These are phyloP conservation scores for Scaptomyza flava DNA, from an alignment of 2,888 invertebrate genomes.

Conservation along the genomic window DNA sequence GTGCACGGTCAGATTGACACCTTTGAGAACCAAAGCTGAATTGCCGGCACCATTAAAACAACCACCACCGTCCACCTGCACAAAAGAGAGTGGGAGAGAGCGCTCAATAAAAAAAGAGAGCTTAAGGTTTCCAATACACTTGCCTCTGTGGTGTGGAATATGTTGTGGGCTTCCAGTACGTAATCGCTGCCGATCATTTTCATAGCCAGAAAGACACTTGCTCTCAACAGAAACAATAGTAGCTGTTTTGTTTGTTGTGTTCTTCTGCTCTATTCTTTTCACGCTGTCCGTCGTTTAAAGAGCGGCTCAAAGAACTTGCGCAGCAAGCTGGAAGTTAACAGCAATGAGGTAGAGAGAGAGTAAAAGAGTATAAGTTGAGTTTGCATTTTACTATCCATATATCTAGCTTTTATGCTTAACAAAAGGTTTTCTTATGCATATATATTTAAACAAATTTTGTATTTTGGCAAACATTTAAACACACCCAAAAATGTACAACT, in stretches of 20 bases:
- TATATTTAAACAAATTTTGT: not conserved
- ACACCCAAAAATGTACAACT: constrained; percentile 3
- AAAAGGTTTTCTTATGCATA: too few species aligned
- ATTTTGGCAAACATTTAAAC: not conserved
- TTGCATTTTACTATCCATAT: not conserved
- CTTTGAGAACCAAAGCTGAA: constrained; percentile 94
- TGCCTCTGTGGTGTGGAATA: constrained; percentile 95
- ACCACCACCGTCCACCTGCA: constrained; percentile 91
- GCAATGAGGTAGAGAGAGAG: constrained; percentile 14
- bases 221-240: constrained; percentile 10
- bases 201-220: constrained; percentile 53
- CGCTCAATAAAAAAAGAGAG: constrained; percentile 37
- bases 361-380: not conserved
- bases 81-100: constrained; percentile 34
- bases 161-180: constrained; percentile 93
- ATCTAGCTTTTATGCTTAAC: not conserved
- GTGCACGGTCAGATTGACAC: constrained; percentile 95
- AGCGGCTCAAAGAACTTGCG: constrained; percentile 57
- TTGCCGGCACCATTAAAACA: constrained; percentile 91
- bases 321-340: constrained; percentile 38
- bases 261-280: constrained; percentile 49
- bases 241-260: constrained; percentile 57
- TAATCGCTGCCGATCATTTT: constrained; percentile 93
- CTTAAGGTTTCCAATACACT: constrained; percentile 44
- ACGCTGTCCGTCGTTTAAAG: constrained; percentile 56